These are phyloP conservation scores for Serrognathus titanus DNA, from an alignment of 2,888 invertebrate species.

Conservation along the genomic window DNA sequence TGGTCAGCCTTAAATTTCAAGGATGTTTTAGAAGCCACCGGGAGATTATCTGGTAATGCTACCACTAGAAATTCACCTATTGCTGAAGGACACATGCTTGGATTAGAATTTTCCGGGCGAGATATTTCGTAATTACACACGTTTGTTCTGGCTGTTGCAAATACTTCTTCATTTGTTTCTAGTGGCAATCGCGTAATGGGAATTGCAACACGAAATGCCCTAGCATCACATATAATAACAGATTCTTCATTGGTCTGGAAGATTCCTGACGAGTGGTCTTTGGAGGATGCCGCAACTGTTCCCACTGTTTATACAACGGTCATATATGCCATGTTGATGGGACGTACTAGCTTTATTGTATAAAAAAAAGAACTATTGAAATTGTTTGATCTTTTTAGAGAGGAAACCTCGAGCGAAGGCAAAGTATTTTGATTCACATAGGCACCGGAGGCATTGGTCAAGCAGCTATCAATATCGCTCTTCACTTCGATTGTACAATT, in stretches of 20 bases:
- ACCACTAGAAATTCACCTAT: slow-evolving; percentile 65
- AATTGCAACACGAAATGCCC: slow-evolving; percentile 55
- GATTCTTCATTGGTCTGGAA: slow-evolving; percentile 58
- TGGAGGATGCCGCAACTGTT: slow-evolving; percentile 72
- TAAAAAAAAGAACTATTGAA: not conserved
- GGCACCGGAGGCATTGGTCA: slow-evolving; percentile 69
- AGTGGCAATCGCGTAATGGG: slow-evolving; percentile 67
- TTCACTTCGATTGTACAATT: slow-evolving; percentile 64
- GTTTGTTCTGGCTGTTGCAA: not conserved
- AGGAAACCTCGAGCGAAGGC: not conserved
- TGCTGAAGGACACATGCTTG: slow-evolving; percentile 63
- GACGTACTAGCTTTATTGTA: slow-evolving; percentile 16
- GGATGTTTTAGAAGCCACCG: slow-evolving; percentile 92
- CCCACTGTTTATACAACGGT: slow-evolving; percentile 67
- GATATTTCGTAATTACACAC: slow-evolving; percentile 34
- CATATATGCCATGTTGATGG: slow-evolving; percentile 52
- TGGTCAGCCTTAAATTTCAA: slow-evolving; percentile 88
- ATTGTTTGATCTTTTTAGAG: not conserved
- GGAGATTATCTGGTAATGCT: slow-evolving; percentile 80
- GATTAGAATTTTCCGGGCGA: slow-evolving; percentile 66
- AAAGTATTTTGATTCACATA: slow-evolving; percentile 53
- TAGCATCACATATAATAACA: slow-evolving; percentile 60
- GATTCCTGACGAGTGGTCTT: slow-evolving; percentile 68
- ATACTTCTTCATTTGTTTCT: not conserved
- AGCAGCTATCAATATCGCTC: slow-evolving; percentile 67